These are phyloP conservation scores for Zeus faber DNA, from an alignment of 2,113 vertebrate species.

Conservation along the genomic window DNA sequence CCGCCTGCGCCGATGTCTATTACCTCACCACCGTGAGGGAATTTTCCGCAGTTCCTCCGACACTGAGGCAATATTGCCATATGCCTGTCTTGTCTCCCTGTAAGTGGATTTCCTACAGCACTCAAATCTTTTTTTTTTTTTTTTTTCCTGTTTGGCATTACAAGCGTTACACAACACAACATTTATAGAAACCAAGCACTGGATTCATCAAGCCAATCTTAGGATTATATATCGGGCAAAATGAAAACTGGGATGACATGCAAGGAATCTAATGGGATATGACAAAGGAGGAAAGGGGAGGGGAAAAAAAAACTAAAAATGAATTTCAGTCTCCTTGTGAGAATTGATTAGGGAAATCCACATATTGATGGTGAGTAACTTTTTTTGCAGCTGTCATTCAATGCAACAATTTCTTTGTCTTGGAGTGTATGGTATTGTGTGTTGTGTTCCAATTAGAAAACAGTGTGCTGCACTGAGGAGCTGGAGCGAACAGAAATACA, in stretches of 20 bases:
- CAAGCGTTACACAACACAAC: neutral
- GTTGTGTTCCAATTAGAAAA: no score
- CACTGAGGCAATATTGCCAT: conserved; percentile 15
- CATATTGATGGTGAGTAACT: no score
- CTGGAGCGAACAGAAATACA: no score
- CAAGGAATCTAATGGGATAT: neutral
- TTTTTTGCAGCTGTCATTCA: no score
- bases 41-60: conserved; percentile 16
- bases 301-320: no score
- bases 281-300: neutral
- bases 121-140: no score
- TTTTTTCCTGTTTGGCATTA: neutral
- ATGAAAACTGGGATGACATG: conserved; percentile 6
- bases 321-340: no score
- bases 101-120: conserved; percentile 23
- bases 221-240: neutral
- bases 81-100: neutral
- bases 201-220: neutral
- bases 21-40: neutral
- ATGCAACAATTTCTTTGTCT: no score
- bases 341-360: no score
- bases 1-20: neutral
- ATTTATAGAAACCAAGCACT: neutral
- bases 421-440: no score
- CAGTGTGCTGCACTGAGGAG: no score